Percentiles rank a stretch among this genome's conserved stretches.
phyloP scores from a whole-genome alignment of 2,797 vertebrate genomes.

The Arnoldichthys spilopterus region DNA sequence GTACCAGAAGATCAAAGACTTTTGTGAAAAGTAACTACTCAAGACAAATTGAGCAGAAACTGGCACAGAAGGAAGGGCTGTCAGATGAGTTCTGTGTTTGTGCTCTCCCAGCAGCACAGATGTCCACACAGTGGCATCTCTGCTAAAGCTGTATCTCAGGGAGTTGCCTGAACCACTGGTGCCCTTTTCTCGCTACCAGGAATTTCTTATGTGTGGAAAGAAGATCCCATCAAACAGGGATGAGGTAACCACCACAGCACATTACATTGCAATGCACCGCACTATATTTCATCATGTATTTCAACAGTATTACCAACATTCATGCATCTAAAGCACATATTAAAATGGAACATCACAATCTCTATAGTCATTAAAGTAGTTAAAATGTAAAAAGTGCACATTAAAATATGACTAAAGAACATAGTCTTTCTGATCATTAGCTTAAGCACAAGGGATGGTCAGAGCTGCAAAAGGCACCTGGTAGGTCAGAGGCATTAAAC shows the following conservation, averaged over 20 bases:
- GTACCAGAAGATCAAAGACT: conserved; percentile 3
- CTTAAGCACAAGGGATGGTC: not conserved
- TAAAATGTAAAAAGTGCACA: not conserved
- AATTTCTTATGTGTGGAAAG: conserved; percentile 77
- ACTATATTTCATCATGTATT: not conserved
- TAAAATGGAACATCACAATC: not conserved
- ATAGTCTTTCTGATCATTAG: not conserved
- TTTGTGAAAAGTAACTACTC: not conserved
- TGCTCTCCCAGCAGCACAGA: conserved; percentile 75
- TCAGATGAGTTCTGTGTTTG: conserved; percentile 21
- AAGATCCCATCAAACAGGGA: conserved; percentile 60
- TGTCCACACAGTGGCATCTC: conserved; percentile 82
- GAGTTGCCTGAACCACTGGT: conserved; percentile 82
- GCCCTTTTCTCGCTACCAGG: conserved; percentile 76
- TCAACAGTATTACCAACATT: not conserved
- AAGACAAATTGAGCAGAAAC: conserved; percentile 10
- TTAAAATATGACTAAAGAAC: not conserved
- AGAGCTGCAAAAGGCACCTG: not conserved
- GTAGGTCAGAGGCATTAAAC: too few relatives aligned
- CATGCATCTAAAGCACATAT: too few relatives aligned
- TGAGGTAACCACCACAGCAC: conserved; percentile 60
- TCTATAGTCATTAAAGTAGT: too few relatives aligned
- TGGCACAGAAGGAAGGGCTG: not conserved
- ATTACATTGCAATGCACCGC: not conserved
- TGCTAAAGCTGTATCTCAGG: conserved; percentile 82